A percentile compares a stretch with the other conserved stretches of the same genome.
Evolutionary conservation across 2,113 vertebrate genomes (phyloP).

Genomic region (Rhegmatorhina hoffmannsi): DNA sequence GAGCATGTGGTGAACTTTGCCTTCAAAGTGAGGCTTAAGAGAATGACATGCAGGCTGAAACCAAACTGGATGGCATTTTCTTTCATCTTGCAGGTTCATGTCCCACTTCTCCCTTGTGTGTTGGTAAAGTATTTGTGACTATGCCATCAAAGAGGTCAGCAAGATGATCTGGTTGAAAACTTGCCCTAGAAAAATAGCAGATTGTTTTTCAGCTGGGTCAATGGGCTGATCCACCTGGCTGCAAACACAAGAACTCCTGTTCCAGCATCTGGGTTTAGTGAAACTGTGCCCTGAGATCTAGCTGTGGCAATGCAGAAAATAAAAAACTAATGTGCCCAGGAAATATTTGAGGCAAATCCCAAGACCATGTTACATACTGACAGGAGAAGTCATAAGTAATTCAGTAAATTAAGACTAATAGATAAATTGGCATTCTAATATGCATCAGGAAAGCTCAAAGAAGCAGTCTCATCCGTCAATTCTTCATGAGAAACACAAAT

Average conservation of each 20-base stretch:
- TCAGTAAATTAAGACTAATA: background rate
- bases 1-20: background rate
- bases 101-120: background rate
- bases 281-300: background rate
- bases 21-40: background rate
- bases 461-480: background rate
- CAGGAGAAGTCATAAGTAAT: background rate
- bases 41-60: background rate
- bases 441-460: background rate
- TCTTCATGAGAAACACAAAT: background rate
- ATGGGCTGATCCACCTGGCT: background rate
- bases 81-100: background rate
- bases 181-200: constrained; percentile 33
- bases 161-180: constrained; percentile 36
- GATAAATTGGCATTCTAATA: background rate
- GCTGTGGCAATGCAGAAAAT: background rate
- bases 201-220: constrained; percentile 45
- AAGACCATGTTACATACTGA: background rate
- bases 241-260: background rate
- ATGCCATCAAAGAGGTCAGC: background rate
- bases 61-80: background rate
- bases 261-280: background rate
- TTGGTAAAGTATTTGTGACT: background rate
- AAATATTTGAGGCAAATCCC: background rate
- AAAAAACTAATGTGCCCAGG: background rate